phyloP scores from a whole-genome alignment of 2,888 invertebrate genomes.

The Cepaea hortensis region DNA sequence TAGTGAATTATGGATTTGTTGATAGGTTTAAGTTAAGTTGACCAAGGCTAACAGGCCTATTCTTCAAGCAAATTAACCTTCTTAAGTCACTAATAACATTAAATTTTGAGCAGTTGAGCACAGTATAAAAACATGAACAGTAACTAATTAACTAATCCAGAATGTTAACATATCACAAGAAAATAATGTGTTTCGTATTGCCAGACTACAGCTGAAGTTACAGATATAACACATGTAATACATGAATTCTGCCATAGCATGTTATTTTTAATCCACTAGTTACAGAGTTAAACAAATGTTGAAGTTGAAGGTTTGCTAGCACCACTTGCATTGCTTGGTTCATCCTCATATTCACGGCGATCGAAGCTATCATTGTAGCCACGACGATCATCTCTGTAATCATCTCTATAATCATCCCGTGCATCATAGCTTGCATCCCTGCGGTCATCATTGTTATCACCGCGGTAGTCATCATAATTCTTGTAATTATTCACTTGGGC shows the following conservation, averaged over 20 bases:
- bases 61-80: background rate
- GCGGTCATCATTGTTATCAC: constrained; percentile 20
- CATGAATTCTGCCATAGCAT: no score
- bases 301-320: constrained; percentile 40
- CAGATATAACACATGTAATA: no score
- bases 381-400: constrained; percentile 44
- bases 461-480: background rate
- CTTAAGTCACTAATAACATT: no score
- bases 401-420: constrained; percentile 25
- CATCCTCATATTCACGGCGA: constrained; percentile 42
- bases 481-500: constrained; percentile 8
- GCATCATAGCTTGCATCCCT: constrained; percentile 38
- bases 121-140: no score
- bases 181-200: no score
- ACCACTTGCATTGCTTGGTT: constrained; percentile 24
- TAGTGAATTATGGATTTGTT: no score
- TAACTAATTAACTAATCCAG: no score
- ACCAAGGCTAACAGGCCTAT: background rate
- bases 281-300: constrained; percentile 41
- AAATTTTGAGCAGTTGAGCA: no score
- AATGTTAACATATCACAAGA: no score
- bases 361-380: constrained; percentile 40
- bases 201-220: no score
- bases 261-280: no score
- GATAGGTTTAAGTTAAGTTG: background rate